Evolutionary conservation across 1,140 invertebrate species (phyloP).

Genomic region (Drosophila arizonae): DNA sequence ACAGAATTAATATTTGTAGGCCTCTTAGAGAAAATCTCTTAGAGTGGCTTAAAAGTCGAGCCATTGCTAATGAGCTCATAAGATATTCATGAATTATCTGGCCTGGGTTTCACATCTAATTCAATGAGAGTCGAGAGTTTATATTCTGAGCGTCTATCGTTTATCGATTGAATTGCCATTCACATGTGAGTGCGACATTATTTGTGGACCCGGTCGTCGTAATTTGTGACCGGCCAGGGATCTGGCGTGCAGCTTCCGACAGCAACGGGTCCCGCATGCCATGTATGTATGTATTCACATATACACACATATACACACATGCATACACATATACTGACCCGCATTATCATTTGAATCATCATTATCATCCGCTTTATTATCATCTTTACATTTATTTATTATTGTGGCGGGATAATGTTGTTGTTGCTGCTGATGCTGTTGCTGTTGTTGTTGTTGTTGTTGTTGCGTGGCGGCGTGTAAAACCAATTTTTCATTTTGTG

Average conservation of each 20-base stretch:
- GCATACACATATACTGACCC: background rate
- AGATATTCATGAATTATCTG: no score
- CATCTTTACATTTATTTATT: slow-evolving; percentile 36
- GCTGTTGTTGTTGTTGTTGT: slow-evolving; percentile 20
- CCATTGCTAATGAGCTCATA: no score
- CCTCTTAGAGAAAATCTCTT: no score
- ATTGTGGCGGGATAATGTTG: slow-evolving; percentile 8
- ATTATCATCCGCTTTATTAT: slow-evolving; percentile 41
- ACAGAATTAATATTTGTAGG: no score
- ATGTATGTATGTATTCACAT: background rate
- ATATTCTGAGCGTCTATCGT: slow-evolving; percentile 12
- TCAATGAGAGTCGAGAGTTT: no score
- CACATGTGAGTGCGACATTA: slow-evolving; percentile 53
- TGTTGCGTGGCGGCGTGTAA: slow-evolving; percentile 59
- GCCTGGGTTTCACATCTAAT: no score
- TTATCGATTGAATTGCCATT: slow-evolving; percentile 59
- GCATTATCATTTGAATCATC: slow-evolving; percentile 43
- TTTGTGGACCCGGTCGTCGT: slow-evolving; percentile 52
- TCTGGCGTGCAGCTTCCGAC: slow-evolving; percentile 20
- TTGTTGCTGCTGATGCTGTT: background rate
- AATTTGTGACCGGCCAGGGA: slow-evolving; percentile 36
- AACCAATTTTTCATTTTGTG: slow-evolving; percentile 75
- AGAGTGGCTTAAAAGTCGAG: no score
- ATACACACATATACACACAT: no score
- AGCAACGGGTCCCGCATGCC: slow-evolving; percentile 1